phyloP scores from a whole-genome alignment of 1,140 invertebrate species.

The Cheumatopsyche charites region DNA sequence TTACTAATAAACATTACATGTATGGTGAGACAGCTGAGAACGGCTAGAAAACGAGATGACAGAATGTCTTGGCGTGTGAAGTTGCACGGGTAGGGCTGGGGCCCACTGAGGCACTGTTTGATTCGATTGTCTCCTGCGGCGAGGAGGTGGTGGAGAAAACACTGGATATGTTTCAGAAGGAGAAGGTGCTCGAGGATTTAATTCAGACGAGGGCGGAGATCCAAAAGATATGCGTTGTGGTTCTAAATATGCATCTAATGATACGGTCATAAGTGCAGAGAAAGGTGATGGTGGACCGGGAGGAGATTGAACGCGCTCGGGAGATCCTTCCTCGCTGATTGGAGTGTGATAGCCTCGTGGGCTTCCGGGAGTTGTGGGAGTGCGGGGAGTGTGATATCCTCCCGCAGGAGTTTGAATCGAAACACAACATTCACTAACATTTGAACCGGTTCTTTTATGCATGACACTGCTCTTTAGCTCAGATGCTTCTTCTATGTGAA shows the following conservation, averaged over 20 bases:
- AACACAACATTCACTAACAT: slow-evolving; percentile 56
- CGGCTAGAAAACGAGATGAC: slow-evolving; percentile 73
- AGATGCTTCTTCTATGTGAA: slow-evolving; percentile 40
- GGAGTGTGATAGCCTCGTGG: slow-evolving; percentile 72
- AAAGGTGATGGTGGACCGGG: slow-evolving; percentile 76
- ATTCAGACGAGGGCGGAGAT: slow-evolving; percentile 74
- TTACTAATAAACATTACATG: slow-evolving; percentile 68
- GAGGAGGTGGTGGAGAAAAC: slow-evolving; percentile 78
- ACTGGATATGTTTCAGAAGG: slow-evolving; percentile 79
- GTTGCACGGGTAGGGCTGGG: slow-evolving; percentile 54
- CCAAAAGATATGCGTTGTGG: slow-evolving; percentile 77
- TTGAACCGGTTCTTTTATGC: slow-evolving; percentile 48
- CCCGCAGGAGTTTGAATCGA: slow-evolving; percentile 55
- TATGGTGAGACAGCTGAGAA: slow-evolving; percentile 77
- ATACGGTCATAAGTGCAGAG: slow-evolving; percentile 81
- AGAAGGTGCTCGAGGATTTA: slow-evolving; percentile 68
- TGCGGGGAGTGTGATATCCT: slow-evolving; percentile 59
- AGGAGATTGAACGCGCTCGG: slow-evolving; percentile 50
- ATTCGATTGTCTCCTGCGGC: slow-evolving; percentile 51
- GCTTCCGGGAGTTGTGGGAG: slow-evolving; percentile 52
- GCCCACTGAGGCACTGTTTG: slow-evolving; percentile 49
- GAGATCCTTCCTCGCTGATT: slow-evolving; percentile 55
- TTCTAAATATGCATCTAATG: slow-evolving; percentile 85
- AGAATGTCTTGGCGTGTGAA: slow-evolving; percentile 66
- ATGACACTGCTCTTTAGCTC: slow-evolving; percentile 45